A percentile compares a stretch with the other conserved stretches of the same genome.
Conservation (phyloP, 2,797 vertebrate genomes). For the Agapornis canus region DNA sequence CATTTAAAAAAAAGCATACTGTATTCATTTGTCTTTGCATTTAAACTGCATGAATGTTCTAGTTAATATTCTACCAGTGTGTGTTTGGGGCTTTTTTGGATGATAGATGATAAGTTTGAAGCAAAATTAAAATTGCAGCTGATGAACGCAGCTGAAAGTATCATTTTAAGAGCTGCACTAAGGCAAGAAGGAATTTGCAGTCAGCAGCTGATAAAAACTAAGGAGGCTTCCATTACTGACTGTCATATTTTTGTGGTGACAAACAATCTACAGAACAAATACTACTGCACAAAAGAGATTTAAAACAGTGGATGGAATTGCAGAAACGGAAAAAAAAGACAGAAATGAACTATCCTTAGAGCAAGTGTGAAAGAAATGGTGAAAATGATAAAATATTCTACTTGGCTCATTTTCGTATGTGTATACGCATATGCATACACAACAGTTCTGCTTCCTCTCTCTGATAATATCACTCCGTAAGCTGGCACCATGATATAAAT, state of each 20-base stretch:
- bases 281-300: not conserved
- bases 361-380: not conserved
- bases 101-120: not conserved
- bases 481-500: slow-evolving; percentile 59
- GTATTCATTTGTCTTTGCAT: not conserved
- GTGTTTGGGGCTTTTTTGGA: not conserved
- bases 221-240: not conserved
- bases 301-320: not conserved
- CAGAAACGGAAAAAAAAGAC: not conserved
- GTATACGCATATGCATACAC: not conserved
- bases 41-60: not conserved
- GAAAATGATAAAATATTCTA: not conserved
- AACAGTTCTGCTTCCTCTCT: not conserved
- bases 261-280: not conserved
- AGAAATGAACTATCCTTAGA: not conserved
- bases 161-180: not conserved
- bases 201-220: not conserved
- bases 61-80: not conserved
- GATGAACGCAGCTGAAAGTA: not conserved
- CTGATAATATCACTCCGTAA: slow-evolving; percentile 25
- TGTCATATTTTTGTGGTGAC: not conserved
- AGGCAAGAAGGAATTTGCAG: not conserved
- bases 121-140: slow-evolving; percentile 12
- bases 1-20: not conserved
- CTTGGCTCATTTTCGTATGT: not conserved